phyloP scores from a whole-genome alignment of 2,113 vertebrate genomes.

The Phodopus roborovskii region DNA sequence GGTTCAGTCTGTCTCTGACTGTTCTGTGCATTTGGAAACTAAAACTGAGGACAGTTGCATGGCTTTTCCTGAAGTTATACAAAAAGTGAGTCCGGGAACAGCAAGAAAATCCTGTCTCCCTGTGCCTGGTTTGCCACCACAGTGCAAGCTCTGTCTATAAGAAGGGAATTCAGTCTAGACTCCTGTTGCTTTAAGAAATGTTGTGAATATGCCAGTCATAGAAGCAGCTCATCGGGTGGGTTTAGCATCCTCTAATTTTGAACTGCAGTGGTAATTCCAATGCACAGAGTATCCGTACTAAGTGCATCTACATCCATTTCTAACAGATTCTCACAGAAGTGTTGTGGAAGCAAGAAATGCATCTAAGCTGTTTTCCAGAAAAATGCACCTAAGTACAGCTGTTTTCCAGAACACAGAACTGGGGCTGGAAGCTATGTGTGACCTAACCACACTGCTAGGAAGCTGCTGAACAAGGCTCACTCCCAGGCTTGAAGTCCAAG shows the following conservation, averaged over 20 bases:
- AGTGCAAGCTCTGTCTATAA: background rate
- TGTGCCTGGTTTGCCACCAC: background rate
- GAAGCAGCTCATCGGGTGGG: background rate
- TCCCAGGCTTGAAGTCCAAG: background rate
- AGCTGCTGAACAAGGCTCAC: background rate
- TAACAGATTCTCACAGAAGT: background rate
- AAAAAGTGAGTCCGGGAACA: background rate
- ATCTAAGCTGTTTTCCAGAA: constrained; percentile 36
- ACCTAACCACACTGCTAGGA: background rate
- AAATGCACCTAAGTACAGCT: background rate
- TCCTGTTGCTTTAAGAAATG: constrained; percentile 45
- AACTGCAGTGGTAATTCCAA: constrained; percentile 9
- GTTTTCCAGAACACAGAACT: constrained; percentile 39
- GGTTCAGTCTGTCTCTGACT: constrained; percentile 25
- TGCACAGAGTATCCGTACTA: background rate
- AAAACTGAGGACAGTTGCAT: constrained; percentile 22
- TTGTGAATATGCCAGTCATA: background rate
- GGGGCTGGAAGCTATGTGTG: background rate
- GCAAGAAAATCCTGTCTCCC: constrained; percentile 29
- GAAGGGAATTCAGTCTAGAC: constrained; percentile 27
- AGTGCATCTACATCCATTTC: background rate
- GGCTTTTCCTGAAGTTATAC: constrained; percentile 25
- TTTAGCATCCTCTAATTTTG: constrained; percentile 48
- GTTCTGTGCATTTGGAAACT: constrained; percentile 60
- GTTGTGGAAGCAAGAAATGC: background rate